Evolutionary conservation across 2,113 vertebrate genomes (phyloP).

Genomic region (Poeciliopsis occidentalis): DNA sequence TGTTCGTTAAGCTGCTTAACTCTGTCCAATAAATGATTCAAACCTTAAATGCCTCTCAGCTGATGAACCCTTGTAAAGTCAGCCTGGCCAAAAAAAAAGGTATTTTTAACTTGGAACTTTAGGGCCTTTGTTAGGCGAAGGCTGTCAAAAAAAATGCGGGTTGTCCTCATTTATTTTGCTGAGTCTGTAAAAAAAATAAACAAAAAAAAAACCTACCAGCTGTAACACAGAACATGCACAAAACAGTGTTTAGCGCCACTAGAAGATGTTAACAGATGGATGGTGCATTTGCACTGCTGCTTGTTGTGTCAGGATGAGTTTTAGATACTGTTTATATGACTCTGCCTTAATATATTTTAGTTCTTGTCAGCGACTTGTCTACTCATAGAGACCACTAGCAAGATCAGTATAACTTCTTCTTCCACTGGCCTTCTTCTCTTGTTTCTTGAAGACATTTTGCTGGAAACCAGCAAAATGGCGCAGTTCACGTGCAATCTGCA

Average conservation of each 20-base stretch:
- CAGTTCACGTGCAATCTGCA: too few relatives aligned
- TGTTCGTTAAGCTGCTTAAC: neutral
- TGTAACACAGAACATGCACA: neutral
- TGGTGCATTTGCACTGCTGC: neutral
- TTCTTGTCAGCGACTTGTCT: too few relatives aligned
- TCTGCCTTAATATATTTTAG: too few relatives aligned
- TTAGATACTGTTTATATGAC: neutral
- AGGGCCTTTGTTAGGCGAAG: neutral
- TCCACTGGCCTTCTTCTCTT: too few relatives aligned
- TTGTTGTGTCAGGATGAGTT: neutral
- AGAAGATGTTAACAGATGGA: neutral
- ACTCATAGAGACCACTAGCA: too few relatives aligned
- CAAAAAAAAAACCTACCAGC: neutral
- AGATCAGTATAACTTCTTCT: too few relatives aligned
- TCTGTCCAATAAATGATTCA: neutral
- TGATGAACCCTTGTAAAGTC: neutral
- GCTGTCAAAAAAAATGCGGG: neutral
- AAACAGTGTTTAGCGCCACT: neutral
- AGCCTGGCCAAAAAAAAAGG: neutral
- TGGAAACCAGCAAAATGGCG: too few relatives aligned
- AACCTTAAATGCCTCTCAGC: neutral
- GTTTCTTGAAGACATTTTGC: too few relatives aligned
- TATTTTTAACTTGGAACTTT: constrained; percentile 1
- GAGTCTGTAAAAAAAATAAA: neutral
- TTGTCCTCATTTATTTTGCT: neutral